Conservation (phyloP, 2,113 vertebrate genomes). For the Okapia johnstoni region DNA sequence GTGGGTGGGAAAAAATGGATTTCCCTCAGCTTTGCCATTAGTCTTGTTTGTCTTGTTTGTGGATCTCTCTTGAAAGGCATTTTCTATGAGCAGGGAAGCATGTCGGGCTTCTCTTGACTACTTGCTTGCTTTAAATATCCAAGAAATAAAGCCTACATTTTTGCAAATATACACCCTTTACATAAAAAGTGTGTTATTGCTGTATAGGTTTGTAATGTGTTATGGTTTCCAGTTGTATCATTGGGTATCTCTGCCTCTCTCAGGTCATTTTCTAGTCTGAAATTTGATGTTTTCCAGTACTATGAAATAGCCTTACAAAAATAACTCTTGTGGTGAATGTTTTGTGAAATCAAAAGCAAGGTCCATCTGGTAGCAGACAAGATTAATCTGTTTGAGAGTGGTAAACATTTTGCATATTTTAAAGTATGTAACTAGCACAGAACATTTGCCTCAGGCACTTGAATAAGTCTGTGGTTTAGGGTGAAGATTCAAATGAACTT, state of each 20-base stretch:
- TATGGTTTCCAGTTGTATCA: background rate
- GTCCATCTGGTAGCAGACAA: conserved; percentile 1
- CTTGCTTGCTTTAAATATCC: background rate
- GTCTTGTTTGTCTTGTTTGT: background rate
- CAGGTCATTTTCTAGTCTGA: conserved; percentile 2
- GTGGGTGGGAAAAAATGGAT: background rate
- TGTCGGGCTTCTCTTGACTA: background rate
- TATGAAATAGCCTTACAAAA: background rate
- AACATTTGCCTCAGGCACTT: background rate
- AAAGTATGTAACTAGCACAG: conserved; percentile 10
- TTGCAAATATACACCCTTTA: background rate
- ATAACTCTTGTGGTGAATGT: background rate
- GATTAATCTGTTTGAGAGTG: conserved; percentile 13
- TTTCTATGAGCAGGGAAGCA: background rate
- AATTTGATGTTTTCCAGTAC: background rate
- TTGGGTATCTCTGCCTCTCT: background rate
- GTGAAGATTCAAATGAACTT: conserved; percentile 12
- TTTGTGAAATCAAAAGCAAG: conserved; percentile 6
- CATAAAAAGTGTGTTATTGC: background rate
- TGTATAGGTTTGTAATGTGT: background rate
- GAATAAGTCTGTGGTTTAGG: background rate
- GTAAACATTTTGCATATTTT: conserved; percentile 22
- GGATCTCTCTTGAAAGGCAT: background rate
- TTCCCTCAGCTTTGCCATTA: background rate
- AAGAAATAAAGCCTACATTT: background rate